Evolutionary conservation across 2,797 vertebrate species (phyloP).

Genomic region (Catamblyrhynchus diadema): DNA sequence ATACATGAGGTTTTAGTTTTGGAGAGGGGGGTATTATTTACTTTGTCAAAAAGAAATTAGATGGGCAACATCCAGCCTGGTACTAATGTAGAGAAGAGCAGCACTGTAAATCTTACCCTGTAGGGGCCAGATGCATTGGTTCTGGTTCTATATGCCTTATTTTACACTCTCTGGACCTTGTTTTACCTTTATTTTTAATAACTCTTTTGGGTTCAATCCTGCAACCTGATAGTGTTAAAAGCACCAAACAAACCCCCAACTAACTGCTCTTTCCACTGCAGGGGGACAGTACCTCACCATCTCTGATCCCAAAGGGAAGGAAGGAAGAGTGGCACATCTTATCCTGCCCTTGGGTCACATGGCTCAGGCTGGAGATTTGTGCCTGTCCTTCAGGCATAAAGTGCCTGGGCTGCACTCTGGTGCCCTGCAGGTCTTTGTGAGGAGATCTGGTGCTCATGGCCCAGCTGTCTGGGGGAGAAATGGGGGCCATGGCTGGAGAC

Average conservation of each 20-base stretch:
- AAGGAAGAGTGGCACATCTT: constrained; percentile 84
- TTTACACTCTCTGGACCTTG: neutral
- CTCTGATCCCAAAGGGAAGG: constrained; percentile 80
- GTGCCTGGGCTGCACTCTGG: constrained; percentile 85
- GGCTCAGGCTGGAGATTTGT: constrained; percentile 83
- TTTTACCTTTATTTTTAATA: neutral
- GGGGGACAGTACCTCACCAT: constrained; percentile 90
- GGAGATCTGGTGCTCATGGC: constrained; percentile 82
- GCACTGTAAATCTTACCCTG: neutral
- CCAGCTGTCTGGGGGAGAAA: constrained; percentile 91
- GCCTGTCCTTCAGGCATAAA: constrained; percentile 91
- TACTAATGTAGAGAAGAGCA: neutral
- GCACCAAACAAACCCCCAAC: accelerated
- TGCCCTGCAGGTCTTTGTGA: constrained; percentile 90
- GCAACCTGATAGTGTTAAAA: neutral
- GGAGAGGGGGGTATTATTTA: neutral
- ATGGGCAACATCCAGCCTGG: neutral
- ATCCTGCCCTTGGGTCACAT: constrained; percentile 80
- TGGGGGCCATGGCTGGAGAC: constrained; percentile 90
- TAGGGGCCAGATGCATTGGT: neutral
- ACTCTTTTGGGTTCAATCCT: neutral
- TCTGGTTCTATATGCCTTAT: neutral
- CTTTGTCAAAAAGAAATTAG: neutral
- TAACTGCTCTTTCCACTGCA: constrained; percentile 50
- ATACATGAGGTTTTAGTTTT: neutral